Base-by-base conservation (phyloP, 1,140 invertebrate genomes). In the Aphelinus certus region DNA sequence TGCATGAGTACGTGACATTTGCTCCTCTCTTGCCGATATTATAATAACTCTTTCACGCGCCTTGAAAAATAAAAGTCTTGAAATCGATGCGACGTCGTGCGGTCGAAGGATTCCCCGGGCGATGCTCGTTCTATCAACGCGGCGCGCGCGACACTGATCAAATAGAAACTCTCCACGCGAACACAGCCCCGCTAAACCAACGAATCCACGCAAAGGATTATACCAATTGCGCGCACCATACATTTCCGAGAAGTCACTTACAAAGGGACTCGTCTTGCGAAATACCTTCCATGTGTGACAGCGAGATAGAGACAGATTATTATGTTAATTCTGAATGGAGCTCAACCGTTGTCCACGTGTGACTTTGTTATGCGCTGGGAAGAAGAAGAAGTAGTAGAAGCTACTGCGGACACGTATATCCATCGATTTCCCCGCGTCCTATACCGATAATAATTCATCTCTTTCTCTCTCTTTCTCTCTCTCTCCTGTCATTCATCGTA, bases 1-100 rank as follows among this genome's bases (percentile, higher is more conserved):
- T 74, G 73, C 73, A 46, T 66, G 58, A 42, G 10, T 62, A 74
- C 42, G 63, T 62, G 73, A 74, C 65, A 69, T 74, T 69, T 68
- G 72, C 72, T 58, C 43, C 53, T 57, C 55, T 62, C 48, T 26
- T 7, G 46, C 10, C 73, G 66, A 69, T 74, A 74, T 74, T 69
- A 26, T 26, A 74, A 74, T 69, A 68, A 55, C 58, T 63, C 55
- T 58, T 58, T 61, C 56, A 49, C 6, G 48, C 45, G 7, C 62
- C 6, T 10, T n/a, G 55, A 7, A 42, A 42, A 26, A 58, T 47
- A 58, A 47, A 45, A 2, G 6, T 56, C 56, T 56, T 67, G 48
- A 10, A 3, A 7, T 7, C 46, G n/a, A 1, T 1, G 1, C 26
- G 43, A 48, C 42, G 66, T 47, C 7, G 46, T 3, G 51, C 26